Evolutionary conservation across 2,113 vertebrate genomes (phyloP).

Genomic region (Catagonus wagneri): DNA sequence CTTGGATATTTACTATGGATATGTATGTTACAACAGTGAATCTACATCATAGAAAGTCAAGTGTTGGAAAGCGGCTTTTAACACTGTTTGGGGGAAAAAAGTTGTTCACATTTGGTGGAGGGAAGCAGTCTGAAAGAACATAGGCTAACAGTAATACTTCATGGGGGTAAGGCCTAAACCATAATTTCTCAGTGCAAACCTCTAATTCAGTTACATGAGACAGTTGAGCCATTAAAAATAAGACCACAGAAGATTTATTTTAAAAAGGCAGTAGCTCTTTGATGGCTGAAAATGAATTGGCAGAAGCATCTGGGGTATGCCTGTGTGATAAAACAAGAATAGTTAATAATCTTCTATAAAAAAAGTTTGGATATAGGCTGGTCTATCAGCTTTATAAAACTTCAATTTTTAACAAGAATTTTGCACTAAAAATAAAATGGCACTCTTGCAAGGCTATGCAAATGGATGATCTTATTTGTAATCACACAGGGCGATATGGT

Average conservation of each 20-base stretch:
- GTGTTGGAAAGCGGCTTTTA: constrained; percentile 63
- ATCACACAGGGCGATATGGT: constrained; percentile 55
- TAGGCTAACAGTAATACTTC: constrained; percentile 46
- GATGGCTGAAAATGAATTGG: constrained; percentile 10
- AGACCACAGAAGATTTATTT: constrained; percentile 38
- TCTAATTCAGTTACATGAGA: constrained; percentile 12
- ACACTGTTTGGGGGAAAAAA: constrained; percentile 68
- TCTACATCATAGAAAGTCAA: constrained; percentile 24
- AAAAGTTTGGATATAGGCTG: constrained; percentile 59
- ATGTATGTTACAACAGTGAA: background rate
- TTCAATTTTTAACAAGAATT: constrained; percentile 62
- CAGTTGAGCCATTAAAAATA: constrained; percentile 55
- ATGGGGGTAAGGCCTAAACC: constrained; percentile 32
- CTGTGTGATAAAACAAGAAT: constrained; percentile 65
- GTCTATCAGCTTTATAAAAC: constrained; percentile 76
- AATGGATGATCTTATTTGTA: background rate
- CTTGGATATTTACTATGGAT: constrained; percentile 46
- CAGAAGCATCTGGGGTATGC: constrained; percentile 54
- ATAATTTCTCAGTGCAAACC: constrained; percentile 57
- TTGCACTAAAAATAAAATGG: constrained; percentile 56
- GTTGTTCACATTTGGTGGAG: constrained; percentile 64
- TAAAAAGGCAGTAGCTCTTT: constrained; percentile 54
- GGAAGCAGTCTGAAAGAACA: constrained; percentile 50
- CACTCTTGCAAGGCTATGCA: constrained; percentile 49
- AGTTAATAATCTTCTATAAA: constrained; percentile 69